These are phyloP conservation scores for Callorhinus ursinus DNA, from an alignment of 2,113 vertebrate species.

Conservation along the genomic window DNA sequence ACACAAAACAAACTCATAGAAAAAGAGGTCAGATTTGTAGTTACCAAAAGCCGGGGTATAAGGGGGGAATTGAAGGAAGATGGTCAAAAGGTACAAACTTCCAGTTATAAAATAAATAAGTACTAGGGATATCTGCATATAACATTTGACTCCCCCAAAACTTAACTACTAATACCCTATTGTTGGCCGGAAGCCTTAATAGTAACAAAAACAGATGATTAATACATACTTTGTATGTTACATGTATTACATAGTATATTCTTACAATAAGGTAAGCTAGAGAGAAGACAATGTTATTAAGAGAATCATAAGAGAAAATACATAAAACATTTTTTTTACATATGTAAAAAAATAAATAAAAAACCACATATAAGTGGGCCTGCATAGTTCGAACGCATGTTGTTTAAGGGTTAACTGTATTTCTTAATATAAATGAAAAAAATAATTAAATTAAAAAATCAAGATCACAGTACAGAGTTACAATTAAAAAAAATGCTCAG, in stretches of 20 bases:
- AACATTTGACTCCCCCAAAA: not conserved
- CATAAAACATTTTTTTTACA: not conserved
- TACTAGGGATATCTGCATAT: not conserved
- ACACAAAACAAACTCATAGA: not conserved
- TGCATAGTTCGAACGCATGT: not conserved
- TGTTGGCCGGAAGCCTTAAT: not conserved
- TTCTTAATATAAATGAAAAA: not conserved
- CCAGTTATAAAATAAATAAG: not conserved
- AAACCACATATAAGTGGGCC: not conserved
- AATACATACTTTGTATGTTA: not conserved
- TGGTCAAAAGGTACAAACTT: not conserved
- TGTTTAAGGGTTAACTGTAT: not conserved
- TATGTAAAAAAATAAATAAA: not conserved
- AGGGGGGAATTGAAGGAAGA: not conserved
- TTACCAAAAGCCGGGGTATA: not conserved
- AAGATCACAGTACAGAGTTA: not conserved
- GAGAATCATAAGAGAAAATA: not conserved
- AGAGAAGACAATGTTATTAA: not conserved
- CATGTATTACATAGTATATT: not conserved
- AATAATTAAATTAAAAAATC: not conserved
- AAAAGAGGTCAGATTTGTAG: not conserved
- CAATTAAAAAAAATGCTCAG: not conserved
- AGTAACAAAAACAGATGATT: not conserved
- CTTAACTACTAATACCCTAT: not conserved
- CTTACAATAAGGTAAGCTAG: not conserved